Conservation (phyloP, 2,113 vertebrate species). For the Rhea pennata region DNA sequence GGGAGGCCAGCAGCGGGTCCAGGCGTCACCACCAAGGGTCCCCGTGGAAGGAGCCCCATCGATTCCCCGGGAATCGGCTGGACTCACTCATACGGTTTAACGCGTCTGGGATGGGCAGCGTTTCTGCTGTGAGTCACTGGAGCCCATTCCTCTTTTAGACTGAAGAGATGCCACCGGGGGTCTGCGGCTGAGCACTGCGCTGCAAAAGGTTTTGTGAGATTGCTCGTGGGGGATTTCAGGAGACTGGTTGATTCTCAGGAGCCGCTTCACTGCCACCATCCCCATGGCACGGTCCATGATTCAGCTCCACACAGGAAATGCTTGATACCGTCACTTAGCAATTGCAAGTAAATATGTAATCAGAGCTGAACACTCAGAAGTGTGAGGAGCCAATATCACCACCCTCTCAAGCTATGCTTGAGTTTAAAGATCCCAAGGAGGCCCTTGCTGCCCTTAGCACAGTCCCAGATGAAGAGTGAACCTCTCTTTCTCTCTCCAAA, state of each 20-base stretch:
- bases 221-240: background rate
- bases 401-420: background rate
- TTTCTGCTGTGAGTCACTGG: constrained; percentile 38
- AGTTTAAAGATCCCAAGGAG: background rate
- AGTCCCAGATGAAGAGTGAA: background rate
- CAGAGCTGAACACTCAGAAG: background rate
- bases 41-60: background rate
- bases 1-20: fast-evolving
- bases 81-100: background rate
- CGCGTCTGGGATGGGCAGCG: constrained; percentile 26
- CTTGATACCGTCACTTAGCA: constrained; percentile 22
- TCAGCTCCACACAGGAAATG: background rate
- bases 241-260: background rate
- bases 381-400: constrained; percentile 11
- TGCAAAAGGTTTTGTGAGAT: background rate
- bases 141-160: background rate
- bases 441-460: background rate
- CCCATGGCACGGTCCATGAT: background rate
- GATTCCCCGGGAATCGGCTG: background rate
- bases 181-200: background rate
- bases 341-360: constrained; percentile 23
- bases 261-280: background rate
- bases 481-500: background rate
- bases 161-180: background rate
- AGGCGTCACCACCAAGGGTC: background rate